These are phyloP conservation scores for Plumapathes pennacea DNA, from an alignment of 92 coral and sea anemone species.

Conservation along the genomic window DNA sequence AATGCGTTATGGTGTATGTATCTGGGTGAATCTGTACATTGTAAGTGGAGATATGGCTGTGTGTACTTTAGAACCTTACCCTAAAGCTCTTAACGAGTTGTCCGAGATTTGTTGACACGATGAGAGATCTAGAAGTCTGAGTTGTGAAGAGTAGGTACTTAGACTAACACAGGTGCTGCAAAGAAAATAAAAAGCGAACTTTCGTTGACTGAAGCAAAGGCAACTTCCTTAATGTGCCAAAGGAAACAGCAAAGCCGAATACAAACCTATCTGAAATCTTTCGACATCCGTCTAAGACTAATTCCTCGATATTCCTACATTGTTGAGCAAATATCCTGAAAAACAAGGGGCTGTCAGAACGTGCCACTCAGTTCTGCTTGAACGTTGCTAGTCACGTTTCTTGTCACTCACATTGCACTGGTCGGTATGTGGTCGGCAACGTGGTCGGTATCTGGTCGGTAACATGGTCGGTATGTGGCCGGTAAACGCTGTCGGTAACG, in stretches of 20 bases:
- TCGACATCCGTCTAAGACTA: conserved; percentile 92
- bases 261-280: conserved; percentile 90
- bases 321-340: conserved; percentile 91
- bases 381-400: no score
- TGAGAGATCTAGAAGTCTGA: conserved; percentile 79
- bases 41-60: no score
- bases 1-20: no score
- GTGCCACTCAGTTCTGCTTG: no score
- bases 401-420: no score
- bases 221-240: not conserved
- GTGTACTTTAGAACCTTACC: conserved; percentile 69
- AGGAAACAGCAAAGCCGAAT: no score
- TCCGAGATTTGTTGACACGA: conserved; percentile 96
- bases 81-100: conserved; percentile 88
- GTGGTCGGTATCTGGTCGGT: no score
- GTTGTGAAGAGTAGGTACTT: conserved; percentile 82
- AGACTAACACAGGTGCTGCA: conserved; percentile 87
- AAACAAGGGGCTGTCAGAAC: no score
- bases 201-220: no score
- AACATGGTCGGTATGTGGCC: no score
- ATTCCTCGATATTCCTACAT: conserved; percentile 95
- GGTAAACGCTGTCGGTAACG: no score
- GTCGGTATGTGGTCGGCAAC: no score
- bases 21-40: not conserved
- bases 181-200: not conserved